Percentiles rank a stretch among this genome's conserved stretches.
Conservation (phyloP, 1,140 invertebrate genomes). For the Fopius arisanus region DNA sequence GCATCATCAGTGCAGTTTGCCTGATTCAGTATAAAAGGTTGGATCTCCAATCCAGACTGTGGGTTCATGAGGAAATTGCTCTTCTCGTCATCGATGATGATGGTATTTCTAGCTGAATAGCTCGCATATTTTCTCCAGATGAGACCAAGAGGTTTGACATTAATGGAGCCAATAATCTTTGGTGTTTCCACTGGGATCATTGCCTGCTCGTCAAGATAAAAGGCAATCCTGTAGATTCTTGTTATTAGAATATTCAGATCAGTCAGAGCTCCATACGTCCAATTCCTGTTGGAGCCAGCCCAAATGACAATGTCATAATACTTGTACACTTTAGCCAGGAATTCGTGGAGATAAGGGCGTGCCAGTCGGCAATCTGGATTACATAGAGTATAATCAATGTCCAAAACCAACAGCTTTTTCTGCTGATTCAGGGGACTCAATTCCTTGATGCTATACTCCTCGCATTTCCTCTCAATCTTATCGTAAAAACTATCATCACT, state of each 20-base stretch:
- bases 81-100: conserved; percentile 98
- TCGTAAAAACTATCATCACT: neutral
- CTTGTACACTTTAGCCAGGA: conserved; percentile 88
- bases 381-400: conserved; percentile 97
- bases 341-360: conserved; percentile 95
- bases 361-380: conserved; percentile 92
- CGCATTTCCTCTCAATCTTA: neutral
- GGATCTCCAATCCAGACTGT: conserved; percentile 90
- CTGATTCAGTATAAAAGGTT: conserved; percentile 90
- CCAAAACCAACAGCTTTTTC: conserved; percentile 92
- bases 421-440: conserved; percentile 77
- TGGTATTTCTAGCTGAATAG: conserved; percentile 90
- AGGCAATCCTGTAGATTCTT: conserved; percentile 90
- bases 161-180: conserved; percentile 84
- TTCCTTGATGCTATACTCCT: conserved; percentile 83
- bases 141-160: conserved; percentile 94
- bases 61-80: conserved; percentile 99
- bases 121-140: conserved; percentile 96
- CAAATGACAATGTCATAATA: conserved; percentile 89
- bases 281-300: conserved; percentile 98
- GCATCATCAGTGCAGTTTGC: conserved; percentile 84
- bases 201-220: conserved; percentile 88
- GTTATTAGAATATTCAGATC: conserved; percentile 85
- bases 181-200: conserved; percentile 94
- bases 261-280: conserved; percentile 98